Base-by-base conservation (phyloP, 2,113 vertebrate genomes). In the Cheilinus undulatus region DNA sequence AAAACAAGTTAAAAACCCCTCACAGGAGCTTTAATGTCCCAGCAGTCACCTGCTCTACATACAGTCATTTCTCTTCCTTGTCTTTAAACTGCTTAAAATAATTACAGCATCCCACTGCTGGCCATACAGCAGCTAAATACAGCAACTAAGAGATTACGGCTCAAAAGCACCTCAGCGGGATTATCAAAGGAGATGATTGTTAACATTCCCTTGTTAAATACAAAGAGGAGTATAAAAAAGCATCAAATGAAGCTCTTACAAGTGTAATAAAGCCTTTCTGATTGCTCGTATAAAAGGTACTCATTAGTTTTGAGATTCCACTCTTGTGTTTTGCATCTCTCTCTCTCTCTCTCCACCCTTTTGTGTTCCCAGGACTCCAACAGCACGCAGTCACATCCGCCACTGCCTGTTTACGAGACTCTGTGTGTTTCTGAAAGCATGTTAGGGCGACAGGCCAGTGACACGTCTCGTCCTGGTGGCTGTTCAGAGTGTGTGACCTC, bases 401-500 rank as follows among this genome's bases (percentile, higher is more conserved):
- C 19, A 42, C 48, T 70, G 24, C 15, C 46, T 58, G 48, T 72
- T 80, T 45, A 71, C 70, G 38, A 54, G 45, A 20, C 66, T 20
- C 22, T 14, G 57, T 46, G 56, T 46, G 56, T 38, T 17, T 42
- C 24, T 63, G 54, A 52, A 38, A 23, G 23, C 40, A 17, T 69
- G 72, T 57, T 22, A 19, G 54, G 27, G 46, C 51, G 26, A 65
- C 56, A 10, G 28, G 43, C 63, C 67, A 65, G 43, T 59, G 56
- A 24, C 48, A 42, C 20, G 5, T 75, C 76, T 65, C 15, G 13
- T 57, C 43, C 73, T 67, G 46, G 40, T 38, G 30, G 22, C 34
- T 51, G 78, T 63, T 78, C 65, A 54, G 43, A 63, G 69, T 46
- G 27, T 67, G 79, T 73, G 80, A 87, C 80, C 84, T 80, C 78